phyloP scores from a whole-genome alignment of 2,888 invertebrate genomes.

The Tinea semifulvella region DNA sequence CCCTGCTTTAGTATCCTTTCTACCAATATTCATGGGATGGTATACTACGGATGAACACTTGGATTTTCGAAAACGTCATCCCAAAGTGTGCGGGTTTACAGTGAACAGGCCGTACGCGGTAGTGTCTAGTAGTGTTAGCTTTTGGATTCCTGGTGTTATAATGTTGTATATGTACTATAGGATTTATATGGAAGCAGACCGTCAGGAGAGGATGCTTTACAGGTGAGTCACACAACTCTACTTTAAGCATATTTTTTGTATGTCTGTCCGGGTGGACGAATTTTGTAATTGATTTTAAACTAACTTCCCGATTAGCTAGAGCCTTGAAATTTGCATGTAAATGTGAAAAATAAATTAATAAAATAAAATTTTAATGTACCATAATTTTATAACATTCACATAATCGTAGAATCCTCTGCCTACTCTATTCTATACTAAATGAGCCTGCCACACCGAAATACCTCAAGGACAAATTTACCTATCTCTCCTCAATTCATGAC shows the following conservation, averaged over 20 bases:
- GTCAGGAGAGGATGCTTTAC: constrained; percentile 85
- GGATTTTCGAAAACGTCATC: constrained; percentile 71
- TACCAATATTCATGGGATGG: constrained; percentile 95
- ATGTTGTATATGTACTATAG: constrained; percentile 94
- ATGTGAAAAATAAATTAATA: constrained; percentile 2
- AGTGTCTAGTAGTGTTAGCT: constrained; percentile 89
- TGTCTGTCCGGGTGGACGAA: neutral
- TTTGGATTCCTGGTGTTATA: constrained; percentile 93
- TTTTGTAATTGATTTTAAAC: no score
- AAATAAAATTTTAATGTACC: no score
- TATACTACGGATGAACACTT: constrained; percentile 89
- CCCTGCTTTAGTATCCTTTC: constrained; percentile 90
- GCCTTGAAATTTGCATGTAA: no score
- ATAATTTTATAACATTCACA: no score
- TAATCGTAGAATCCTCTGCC: no score
- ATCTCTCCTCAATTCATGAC: no score
- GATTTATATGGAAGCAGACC: constrained; percentile 85
- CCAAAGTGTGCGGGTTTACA: constrained; percentile 81
- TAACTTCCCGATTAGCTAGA: no score
- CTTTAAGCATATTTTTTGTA: neutral
- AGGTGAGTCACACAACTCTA: constrained; percentile 77
- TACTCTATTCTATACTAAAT: no score
- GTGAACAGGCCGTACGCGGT: constrained; percentile 90
- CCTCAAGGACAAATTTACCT: no score
- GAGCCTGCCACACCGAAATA: no score